Percentiles rank a stretch among this genome's conserved stretches.
Evolutionary conservation across 2,113 vertebrate species (phyloP).

Genomic region (Donacobius atricapilla): DNA sequence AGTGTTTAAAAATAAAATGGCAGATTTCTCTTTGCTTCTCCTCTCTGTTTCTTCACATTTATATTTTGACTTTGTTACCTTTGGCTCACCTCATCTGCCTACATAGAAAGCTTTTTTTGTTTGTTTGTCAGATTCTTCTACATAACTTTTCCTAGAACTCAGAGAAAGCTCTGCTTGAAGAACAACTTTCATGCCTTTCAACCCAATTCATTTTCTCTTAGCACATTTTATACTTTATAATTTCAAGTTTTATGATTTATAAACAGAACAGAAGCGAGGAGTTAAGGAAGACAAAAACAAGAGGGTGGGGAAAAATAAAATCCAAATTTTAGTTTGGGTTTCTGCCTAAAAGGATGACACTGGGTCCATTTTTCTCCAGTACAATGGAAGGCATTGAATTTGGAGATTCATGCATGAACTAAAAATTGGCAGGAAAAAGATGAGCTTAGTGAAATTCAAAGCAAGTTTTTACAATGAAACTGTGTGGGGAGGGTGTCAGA

Average conservation of each 20-base stretch:
- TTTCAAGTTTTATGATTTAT: not conserved
- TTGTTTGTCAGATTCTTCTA: conserved; percentile 25
- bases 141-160: not conserved
- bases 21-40: conserved; percentile 49
- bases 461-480: not conserved
- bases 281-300: not conserved
- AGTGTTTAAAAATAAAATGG: conserved; percentile 57
- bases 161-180: not conserved
- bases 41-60: not conserved
- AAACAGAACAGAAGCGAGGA: not conserved
- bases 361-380: not conserved
- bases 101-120: conserved; percentile 33
- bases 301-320: not conserved
- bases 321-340: not conserved
- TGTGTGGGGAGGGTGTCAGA: not conserved
- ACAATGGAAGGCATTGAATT: not conserved
- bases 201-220: not conserved
- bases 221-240: not conserved
- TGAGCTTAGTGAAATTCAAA: not conserved
- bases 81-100: conserved; percentile 61
- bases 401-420: not conserved
- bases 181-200: not conserved
- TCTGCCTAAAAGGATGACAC: not conserved
- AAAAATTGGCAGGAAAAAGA: not conserved
- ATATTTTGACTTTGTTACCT: conserved; percentile 53